phyloP scores from a whole-genome alignment of 2,888 invertebrate genomes.

The Phortica okadai region DNA sequence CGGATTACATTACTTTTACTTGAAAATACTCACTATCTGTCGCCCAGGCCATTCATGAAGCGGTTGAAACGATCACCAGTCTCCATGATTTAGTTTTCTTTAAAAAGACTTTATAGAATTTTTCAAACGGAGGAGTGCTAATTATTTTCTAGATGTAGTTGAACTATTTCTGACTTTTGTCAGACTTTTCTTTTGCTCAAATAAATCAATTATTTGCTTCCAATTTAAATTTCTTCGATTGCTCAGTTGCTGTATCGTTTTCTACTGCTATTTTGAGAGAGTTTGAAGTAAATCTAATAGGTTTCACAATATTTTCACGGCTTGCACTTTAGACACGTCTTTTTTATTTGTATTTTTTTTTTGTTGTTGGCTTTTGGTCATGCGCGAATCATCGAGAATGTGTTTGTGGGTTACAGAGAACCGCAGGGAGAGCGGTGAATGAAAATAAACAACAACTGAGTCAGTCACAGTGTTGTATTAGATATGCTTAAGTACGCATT shows the following conservation, averaged over 20 bases:
- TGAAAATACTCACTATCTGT: slow-evolving; percentile 72
- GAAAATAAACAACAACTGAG: too few relatives aligned
- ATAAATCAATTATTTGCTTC: neutral
- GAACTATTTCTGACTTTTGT: slow-evolving; percentile 4
- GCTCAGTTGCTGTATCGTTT: too few relatives aligned
- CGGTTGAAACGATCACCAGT: slow-evolving; percentile 65
- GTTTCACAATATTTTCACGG: neutral
- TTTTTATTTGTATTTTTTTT: neutral
- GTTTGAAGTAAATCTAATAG: neutral
- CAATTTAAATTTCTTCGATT: neutral
- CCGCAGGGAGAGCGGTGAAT: too few relatives aligned
- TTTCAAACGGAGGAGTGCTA: slow-evolving; percentile 64
- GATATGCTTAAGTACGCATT: too few relatives aligned
- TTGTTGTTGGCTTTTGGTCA: neutral
- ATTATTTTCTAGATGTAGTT: neutral
- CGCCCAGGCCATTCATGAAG: slow-evolving; percentile 67
- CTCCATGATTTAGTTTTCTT: slow-evolving; percentile 20
- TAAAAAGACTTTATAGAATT: slow-evolving; percentile 33
- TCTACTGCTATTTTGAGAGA: neutral
- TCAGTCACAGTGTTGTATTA: too few relatives aligned
- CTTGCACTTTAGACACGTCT: neutral
- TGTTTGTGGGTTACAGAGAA: neutral
- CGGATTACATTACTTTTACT: neutral
- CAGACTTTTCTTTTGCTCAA: neutral
- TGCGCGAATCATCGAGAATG: neutral